Evolutionary conservation across 2,797 vertebrate genomes (phyloP), one percentile per base, ranked within the genome.

Genomic region (Cryptoprocta ferox): DNA sequence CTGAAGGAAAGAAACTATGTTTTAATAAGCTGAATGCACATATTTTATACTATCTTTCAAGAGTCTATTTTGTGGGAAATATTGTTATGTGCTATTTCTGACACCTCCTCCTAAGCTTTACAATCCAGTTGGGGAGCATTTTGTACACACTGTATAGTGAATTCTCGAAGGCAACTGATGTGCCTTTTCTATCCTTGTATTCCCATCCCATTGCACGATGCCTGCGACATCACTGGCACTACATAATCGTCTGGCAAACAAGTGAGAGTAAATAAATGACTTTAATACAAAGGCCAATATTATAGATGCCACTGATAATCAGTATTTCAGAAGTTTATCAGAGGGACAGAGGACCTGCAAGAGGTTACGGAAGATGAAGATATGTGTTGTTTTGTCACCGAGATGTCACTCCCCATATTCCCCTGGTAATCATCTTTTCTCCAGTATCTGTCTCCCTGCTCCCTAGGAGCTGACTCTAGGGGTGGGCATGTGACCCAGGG

Each of bases 161-260:
- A 93, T 70, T 91, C 30, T 42, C 87, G n/a, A 76, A 19, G 70
- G 39, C 4, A 94, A 68, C n/a, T 7, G 30, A 42, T 11, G 3
- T 3, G 42, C 11, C 37, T 76, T 68, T 78, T 94, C 73, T 76
- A 89, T 91, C 53, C 91, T 48, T 65, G 14, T 61, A 71, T 84
- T 90, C 42, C 68, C 65, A 87, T 66, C 18, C 59, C 39, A 63
- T 93, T 71, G 9, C 32, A 39, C 35, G 68, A 79, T n/a, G 37
- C 30, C 83, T 65, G 37, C 32, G 48, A n/a, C 35, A 50, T 79
- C 50, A 66, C 0, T 89, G 63, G n/a, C 63, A 94, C 8, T 53
- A 83, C 79, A 66, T 42, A 61, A 87, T 76, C 11, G 24, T 39
- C 65, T 76, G 84, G 59, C 59, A 97, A 92, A 90, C n/a, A 71